A percentile compares a stretch with the other conserved stretches of the same genome.
Evolutionary conservation across 92 coral and sea anemone genomes (phyloP).

Genomic region (Palythoa caribaeorum): DNA sequence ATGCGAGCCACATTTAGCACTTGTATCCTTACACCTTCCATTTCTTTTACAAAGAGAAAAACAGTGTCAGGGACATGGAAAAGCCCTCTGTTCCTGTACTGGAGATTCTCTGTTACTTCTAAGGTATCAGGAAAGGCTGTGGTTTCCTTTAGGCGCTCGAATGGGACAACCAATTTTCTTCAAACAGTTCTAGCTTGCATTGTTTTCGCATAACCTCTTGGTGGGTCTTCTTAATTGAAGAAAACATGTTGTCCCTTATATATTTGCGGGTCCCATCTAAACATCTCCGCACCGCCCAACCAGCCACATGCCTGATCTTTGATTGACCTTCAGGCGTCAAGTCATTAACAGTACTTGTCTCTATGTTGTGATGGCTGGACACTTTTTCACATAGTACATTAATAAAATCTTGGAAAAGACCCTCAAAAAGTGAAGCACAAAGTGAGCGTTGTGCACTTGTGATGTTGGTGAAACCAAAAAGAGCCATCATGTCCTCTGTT

Average conservation of each 20-base stretch:
- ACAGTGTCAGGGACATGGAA: slow-evolving; percentile 20
- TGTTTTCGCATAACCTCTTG: not conserved
- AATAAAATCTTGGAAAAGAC: too few relatives aligned
- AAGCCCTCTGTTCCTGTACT: slow-evolving; percentile 27
- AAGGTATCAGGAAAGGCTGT: not conserved
- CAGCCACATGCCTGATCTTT: not conserved
- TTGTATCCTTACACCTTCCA: not conserved
- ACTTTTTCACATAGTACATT: too few relatives aligned
- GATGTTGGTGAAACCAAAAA: not conserved
- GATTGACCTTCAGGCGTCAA: too few relatives aligned
- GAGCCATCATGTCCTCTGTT: not conserved
- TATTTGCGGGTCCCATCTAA: not conserved
- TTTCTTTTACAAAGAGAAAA: not conserved
- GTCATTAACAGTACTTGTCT: too few relatives aligned
- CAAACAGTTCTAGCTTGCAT: not conserved
- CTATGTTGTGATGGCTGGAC: too few relatives aligned
- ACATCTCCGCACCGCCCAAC: slow-evolving; percentile 9
- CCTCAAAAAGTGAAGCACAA: too few relatives aligned
- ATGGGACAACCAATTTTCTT: slow-evolving; percentile 13
- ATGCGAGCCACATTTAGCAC: not conserved
- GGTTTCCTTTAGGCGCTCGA: not conserved
- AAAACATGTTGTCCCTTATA: not conserved
- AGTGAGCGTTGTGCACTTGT: not conserved
- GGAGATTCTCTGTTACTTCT: slow-evolving; percentile 31
- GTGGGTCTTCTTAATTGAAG: not conserved